Evolutionary conservation across 2,888 invertebrate genomes (phyloP).

Genomic region (Brassicogethes aeneus): DNA sequence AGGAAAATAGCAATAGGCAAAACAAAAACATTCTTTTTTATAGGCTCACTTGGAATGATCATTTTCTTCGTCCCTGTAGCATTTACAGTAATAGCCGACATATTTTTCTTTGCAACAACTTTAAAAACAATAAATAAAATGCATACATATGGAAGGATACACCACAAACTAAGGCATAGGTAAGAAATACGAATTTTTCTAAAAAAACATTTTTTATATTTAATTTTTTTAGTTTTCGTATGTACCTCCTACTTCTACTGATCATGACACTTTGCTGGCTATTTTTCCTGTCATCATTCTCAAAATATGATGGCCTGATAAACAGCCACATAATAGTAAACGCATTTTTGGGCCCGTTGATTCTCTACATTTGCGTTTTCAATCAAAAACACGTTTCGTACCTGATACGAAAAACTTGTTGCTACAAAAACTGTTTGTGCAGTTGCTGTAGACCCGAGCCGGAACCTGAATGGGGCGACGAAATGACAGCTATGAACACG

Average conservation of each 20-base stretch:
- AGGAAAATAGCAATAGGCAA: not conserved
- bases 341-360: conserved; percentile 62
- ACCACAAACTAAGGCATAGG: conserved; percentile 80
- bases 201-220: conserved; percentile 20
- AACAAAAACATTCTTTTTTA: too few relatives aligned
- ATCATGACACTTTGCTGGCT: conserved; percentile 72
- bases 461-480: conserved; percentile 79
- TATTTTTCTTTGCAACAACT: conserved; percentile 74
- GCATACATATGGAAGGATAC: conserved; percentile 77
- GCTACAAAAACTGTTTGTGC: conserved; percentile 50
- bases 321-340: conserved; percentile 71
- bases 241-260: conserved; percentile 65
- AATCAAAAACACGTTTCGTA: conserved; percentile 73
- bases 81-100: conserved; percentile 66
- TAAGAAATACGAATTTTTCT: conserved; percentile 30
- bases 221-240: conserved; percentile 64
- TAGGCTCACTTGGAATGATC: conserved; percentile 72
- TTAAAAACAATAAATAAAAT: conserved; percentile 69
- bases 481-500: conserved; percentile 80
- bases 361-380: conserved; percentile 69
- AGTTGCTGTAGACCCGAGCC: conserved; percentile 52
- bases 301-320: conserved; percentile 61
- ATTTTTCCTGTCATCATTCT: conserved; percentile 66
- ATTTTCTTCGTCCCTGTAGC: conserved; percentile 78
- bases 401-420: conserved; percentile 70